phyloP scores from a whole-genome alignment of 2,888 invertebrate genomes.

The Cremastinae sp. region DNA sequence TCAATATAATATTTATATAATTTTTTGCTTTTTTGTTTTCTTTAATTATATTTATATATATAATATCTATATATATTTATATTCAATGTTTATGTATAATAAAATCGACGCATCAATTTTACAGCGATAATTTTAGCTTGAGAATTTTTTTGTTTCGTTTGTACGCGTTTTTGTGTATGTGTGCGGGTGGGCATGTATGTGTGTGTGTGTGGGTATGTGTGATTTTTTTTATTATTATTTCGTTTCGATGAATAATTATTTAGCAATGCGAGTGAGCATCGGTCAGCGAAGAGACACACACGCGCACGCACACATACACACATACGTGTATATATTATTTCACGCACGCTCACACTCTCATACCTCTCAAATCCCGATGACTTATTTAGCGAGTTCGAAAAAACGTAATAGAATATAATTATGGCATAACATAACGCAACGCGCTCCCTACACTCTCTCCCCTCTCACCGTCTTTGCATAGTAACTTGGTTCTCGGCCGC shows the following conservation, averaged over 20 bases:
- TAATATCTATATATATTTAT: slow-evolving; percentile 71
- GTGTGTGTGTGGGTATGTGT: slow-evolving; percentile 20
- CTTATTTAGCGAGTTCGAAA: slow-evolving; percentile 60
- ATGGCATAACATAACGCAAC: slow-evolving; percentile 67
- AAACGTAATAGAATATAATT: slow-evolving; percentile 66
- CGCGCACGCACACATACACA: slow-evolving; percentile 13
- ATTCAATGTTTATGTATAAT: slow-evolving; percentile 69
- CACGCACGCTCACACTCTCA: slow-evolving; percentile 25
- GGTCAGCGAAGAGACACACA: slow-evolving; percentile 28
- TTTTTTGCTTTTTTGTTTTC: slow-evolving; percentile 68
- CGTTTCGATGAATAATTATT: slow-evolving; percentile 29
- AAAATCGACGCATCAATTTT: slow-evolving; percentile 76
- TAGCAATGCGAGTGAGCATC: slow-evolving; percentile 50
- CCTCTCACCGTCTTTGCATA: slow-evolving; percentile 31
- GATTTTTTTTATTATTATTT: slow-evolving; percentile 24
- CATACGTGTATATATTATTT: not conserved
- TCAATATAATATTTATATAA: slow-evolving; percentile 70
- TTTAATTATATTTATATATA: slow-evolving; percentile 46
- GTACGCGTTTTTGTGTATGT: slow-evolving; percentile 48
- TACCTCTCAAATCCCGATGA: slow-evolving; percentile 57
- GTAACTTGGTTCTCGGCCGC: slow-evolving; percentile 60
- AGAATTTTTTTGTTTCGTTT: slow-evolving; percentile 63
- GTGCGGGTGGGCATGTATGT: slow-evolving; percentile 45
- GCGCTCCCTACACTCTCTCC: slow-evolving; percentile 41
- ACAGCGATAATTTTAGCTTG: slow-evolving; percentile 75